Percentiles rank a stretch among this genome's conserved stretches.
These are phyloP conservation scores for Pyralis farinalis DNA, from an alignment of 2,888 invertebrate genomes.

Conservation along the genomic window DNA sequence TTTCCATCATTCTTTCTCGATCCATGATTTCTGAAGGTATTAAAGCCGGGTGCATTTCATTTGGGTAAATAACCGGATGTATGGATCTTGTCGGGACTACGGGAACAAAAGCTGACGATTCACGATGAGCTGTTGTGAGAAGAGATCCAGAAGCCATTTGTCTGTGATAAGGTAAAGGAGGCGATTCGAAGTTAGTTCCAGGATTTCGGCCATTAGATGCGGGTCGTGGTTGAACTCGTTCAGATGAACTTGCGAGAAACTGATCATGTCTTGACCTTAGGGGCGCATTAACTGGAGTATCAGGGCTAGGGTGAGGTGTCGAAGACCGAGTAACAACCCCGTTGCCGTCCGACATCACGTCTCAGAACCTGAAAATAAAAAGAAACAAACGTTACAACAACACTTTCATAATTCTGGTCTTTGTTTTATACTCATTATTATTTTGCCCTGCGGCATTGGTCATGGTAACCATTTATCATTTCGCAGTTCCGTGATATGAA, in stretches of 20 bases:
- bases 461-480: slow-evolving; percentile 8
- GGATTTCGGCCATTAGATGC: slow-evolving; percentile 76
- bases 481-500: slow-evolving; percentile 6
- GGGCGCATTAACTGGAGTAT: slow-evolving; percentile 63
- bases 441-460: slow-evolving; percentile 2
- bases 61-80: slow-evolving; percentile 86
- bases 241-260: slow-evolving; percentile 79
- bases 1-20: slow-evolving; percentile 75
- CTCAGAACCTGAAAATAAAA: slow-evolving; percentile 58
- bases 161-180: slow-evolving; percentile 84
- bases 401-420: not conserved
- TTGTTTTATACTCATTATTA: slow-evolving; percentile 8
- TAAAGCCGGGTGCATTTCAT: slow-evolving; percentile 85
- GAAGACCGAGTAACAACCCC: slow-evolving; percentile 70
- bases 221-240: slow-evolving; percentile 65
- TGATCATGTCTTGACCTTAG: slow-evolving; percentile 81
- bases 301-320: slow-evolving; percentile 73
- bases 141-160: slow-evolving; percentile 79
- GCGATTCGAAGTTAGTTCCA: slow-evolving; percentile 82
- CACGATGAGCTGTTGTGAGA: slow-evolving; percentile 82
- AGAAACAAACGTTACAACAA: slow-evolving; percentile 6
- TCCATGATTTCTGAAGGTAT: slow-evolving; percentile 81
- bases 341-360: slow-evolving; percentile 72
- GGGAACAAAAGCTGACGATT: slow-evolving; percentile 93
- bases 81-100: slow-evolving; percentile 90